Percentiles rank a stretch among this genome's conserved stretches.
Evolutionary conservation across 2,113 vertebrate genomes (phyloP).

Genomic region (Narcine bancroftii): DNA sequence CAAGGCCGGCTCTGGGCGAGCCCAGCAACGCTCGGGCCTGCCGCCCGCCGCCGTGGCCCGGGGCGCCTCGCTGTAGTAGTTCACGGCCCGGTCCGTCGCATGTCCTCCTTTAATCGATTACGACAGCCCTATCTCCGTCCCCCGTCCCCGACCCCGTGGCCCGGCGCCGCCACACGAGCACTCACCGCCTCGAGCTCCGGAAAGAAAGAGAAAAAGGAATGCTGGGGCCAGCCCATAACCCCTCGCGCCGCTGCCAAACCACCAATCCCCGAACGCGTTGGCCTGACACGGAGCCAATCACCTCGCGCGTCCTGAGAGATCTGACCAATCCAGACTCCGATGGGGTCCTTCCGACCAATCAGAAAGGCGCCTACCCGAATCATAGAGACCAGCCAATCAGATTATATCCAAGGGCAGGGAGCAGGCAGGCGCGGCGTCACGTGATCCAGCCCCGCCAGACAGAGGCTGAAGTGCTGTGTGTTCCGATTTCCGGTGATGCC

Average conservation of each 20-base stretch:
- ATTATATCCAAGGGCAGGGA: background rate
- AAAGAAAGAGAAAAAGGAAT: background rate
- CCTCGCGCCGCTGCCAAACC: background rate
- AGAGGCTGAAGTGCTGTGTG: no score
- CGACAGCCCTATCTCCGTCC: no score
- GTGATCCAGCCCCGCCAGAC: no score
- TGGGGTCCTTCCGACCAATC: background rate
- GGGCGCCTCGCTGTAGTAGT: background rate
- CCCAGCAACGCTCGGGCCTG: background rate
- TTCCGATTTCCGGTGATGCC: no score
- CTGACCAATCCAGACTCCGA: background rate
- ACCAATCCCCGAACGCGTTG: background rate
- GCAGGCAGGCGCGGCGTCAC: no score
- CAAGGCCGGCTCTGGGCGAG: background rate
- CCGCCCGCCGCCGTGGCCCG: background rate
- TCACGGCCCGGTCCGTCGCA: no score
- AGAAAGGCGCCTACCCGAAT: background rate
- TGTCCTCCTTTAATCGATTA: no score
- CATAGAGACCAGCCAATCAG: background rate
- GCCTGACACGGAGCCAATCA: background rate
- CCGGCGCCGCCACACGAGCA: background rate
- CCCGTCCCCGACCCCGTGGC: background rate
- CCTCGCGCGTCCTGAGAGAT: accelerated
- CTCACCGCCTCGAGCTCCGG: conserved; percentile 6
- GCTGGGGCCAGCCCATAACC: background rate